Percentiles rank a stretch among this genome's conserved stretches.
phyloP scores from a whole-genome alignment of 37 sponge, comb jelly and placozoan species.

The Beroe ovata region DNA sequence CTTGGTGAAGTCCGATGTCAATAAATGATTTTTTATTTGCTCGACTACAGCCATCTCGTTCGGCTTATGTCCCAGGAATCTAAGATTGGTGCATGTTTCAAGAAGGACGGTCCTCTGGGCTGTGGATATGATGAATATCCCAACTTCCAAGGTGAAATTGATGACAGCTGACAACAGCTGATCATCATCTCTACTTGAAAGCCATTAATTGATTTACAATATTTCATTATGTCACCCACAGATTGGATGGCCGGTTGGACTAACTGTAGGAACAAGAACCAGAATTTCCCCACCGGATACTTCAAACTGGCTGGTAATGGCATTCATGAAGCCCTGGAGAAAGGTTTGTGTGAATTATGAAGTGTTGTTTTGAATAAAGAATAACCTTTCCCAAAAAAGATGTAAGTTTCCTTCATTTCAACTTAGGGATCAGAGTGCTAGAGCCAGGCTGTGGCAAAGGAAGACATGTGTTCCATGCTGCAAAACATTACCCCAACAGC shows the following conservation, averaged over 20 bases:
- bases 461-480: background rate
- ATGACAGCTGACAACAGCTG: too few relatives aligned
- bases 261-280: slow-evolving; percentile 4
- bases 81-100: slow-evolving; percentile 44
- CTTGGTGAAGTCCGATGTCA: too few relatives aligned
- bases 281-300: slow-evolving; percentile 6
- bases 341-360: background rate
- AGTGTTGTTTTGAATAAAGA: too few relatives aligned
- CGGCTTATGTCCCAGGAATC: background rate
- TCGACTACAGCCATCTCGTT: too few relatives aligned
- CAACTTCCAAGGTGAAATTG: slow-evolving; percentile 53
- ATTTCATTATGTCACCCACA: too few relatives aligned
- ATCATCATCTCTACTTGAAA: too few relatives aligned
- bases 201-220: too few relatives aligned
- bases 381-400: too few relatives aligned
- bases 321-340: slow-evolving; percentile 28
- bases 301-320: slow-evolving; percentile 8
- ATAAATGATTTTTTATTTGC: too few relatives aligned
- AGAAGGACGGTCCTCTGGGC: slow-evolving; percentile 66
- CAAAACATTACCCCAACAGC: slow-evolving; percentile 25
- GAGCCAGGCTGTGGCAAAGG: slow-evolving; percentile 55
- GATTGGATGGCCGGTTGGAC: slow-evolving; percentile 53
- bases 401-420: too few relatives aligned
- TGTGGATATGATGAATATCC: background rate
- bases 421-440: slow-evolving; percentile 3